Evolutionary conservation across 2,113 vertebrate genomes (phyloP), one percentile per base, ranked within the genome.

Genomic region (Numida meleagris): DNA sequence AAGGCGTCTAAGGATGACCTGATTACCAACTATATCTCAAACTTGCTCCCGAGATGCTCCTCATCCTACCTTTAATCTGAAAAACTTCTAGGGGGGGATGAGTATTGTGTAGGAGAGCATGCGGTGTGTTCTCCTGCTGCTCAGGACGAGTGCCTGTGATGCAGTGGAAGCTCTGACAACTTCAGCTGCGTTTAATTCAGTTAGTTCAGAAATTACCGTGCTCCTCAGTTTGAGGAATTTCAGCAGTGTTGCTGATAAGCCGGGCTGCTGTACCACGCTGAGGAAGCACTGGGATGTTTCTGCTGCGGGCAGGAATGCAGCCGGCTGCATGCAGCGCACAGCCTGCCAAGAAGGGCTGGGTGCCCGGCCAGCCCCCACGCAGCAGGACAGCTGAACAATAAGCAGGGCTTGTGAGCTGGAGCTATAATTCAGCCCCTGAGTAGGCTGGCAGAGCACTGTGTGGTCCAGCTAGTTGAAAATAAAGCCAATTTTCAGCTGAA

Each of bases 131-230:
- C 55, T 12, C 4, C 10, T 31, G 18, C 18, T 24, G 12, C 1
- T 3, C 0, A 0, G 63, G 29, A 24, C 17, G 19, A 20, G 40
- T 24, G 31, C 16, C 81, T 0, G 0, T 18, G 9, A 15, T 76
- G 12, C 68, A 43, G 45, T 34, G 55, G 50, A 29, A 82, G 24
- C 33, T 62, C 67, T 73, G 12, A 36, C 58, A 74, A 40, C 6
- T 10, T 29, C 18, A 20, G 8, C 9, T 77, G 25, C 17, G 2
- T 88, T 86, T 81, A 31, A 12, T 71, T 53, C 17, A 12, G 27
- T 51, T 42, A 45, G 63, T 36, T 86, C 7, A 53, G 51, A 29
- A 27, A 17, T 53, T 16, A 16, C 51, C 27, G 15, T 13, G 27
- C 51, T 53, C 51, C 51, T 31, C 51, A 31, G 27, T 16, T 53